Conservation (phyloP, 2,888 invertebrate genomes). For the Trichopria drosophilae region DNA sequence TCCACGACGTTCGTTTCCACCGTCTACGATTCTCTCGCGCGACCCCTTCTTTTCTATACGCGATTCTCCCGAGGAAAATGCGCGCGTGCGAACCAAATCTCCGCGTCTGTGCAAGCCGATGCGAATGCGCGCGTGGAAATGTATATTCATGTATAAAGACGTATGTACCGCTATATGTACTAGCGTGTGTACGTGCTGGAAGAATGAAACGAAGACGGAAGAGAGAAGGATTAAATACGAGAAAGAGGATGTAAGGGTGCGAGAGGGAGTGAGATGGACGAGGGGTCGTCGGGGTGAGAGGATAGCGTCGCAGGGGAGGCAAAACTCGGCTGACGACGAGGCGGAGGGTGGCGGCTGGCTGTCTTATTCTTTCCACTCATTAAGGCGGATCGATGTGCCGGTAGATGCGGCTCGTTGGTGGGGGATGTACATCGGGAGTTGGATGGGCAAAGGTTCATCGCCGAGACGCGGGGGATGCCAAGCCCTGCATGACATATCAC, state of each 20-base stretch:
- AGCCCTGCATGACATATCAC: slow-evolving; percentile 49
- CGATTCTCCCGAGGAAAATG: background rate
- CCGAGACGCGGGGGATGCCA: slow-evolving; percentile 45
- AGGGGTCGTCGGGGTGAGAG: slow-evolving; percentile 2
- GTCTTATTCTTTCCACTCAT: slow-evolving; percentile 60
- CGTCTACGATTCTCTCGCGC: slow-evolving; percentile 45
- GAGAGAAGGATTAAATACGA: background rate
- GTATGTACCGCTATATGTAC: slow-evolving; percentile 2
- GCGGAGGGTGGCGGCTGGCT: slow-evolving; percentile 44
- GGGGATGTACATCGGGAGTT: background rate
- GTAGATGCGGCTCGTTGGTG: slow-evolving; percentile 43
- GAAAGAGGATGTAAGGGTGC: background rate
- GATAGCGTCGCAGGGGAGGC: slow-evolving; percentile 38
- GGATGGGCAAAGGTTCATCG: too few species aligned
- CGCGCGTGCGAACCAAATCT: too few species aligned
- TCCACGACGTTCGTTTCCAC: slow-evolving; percentile 39
- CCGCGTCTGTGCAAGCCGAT: slow-evolving; percentile 17
- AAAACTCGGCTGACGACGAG: slow-evolving; percentile 35
- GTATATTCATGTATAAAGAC: background rate
- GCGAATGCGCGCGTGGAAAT: slow-evolving; percentile 16
- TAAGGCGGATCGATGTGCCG: slow-evolving; percentile 59
- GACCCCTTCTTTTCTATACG: slow-evolving; percentile 45
- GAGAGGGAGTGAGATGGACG: slow-evolving; percentile 20
- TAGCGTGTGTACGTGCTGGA: slow-evolving; percentile 6
- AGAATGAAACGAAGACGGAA: slow-evolving; percentile 7